phyloP scores from a whole-genome alignment of 2,888 invertebrate species.

The Laspeyria flexula region DNA sequence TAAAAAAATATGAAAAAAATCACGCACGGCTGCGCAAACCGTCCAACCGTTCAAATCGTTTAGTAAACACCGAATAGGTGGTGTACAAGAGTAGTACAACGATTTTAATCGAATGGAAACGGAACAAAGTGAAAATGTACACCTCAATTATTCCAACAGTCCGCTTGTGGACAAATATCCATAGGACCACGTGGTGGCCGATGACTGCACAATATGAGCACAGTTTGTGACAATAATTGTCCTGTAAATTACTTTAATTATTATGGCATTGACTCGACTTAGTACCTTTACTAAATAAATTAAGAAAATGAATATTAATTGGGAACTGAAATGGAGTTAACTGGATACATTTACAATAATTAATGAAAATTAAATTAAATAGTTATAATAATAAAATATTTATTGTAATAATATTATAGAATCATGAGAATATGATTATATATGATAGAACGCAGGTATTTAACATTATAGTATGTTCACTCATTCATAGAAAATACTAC shows the following conservation, averaged over 20 bases:
- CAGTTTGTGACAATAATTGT: constrained; percentile 41
- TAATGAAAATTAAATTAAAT: no score
- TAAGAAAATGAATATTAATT: no score
- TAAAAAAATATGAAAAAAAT: constrained; percentile 59
- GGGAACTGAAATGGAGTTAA: no score
- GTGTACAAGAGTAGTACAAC: constrained; percentile 83
- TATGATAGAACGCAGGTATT: no score
- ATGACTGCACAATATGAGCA: constrained; percentile 55
- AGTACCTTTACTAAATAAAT: no score
- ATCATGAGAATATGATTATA: no score
- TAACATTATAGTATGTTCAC: no score
- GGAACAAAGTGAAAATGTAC: constrained; percentile 86
- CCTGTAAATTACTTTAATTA: constrained; percentile 44
- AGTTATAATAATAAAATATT: no score
- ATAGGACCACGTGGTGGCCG: constrained; percentile 67
- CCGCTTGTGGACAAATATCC: constrained; percentile 79
- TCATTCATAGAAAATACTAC: no score
- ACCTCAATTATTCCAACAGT: constrained; percentile 84
- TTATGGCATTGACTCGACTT: constrained; percentile 1
- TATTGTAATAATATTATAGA: no score
- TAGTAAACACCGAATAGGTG: constrained; percentile 84
- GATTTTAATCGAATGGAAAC: constrained; percentile 86
- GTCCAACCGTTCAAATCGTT: constrained; percentile 84
- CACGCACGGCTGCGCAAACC: constrained; percentile 71
- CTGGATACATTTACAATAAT: no score